These are phyloP conservation scores for Anas acuta DNA, from an alignment of 2,797 vertebrate genomes.

Conservation along the genomic window DNA sequence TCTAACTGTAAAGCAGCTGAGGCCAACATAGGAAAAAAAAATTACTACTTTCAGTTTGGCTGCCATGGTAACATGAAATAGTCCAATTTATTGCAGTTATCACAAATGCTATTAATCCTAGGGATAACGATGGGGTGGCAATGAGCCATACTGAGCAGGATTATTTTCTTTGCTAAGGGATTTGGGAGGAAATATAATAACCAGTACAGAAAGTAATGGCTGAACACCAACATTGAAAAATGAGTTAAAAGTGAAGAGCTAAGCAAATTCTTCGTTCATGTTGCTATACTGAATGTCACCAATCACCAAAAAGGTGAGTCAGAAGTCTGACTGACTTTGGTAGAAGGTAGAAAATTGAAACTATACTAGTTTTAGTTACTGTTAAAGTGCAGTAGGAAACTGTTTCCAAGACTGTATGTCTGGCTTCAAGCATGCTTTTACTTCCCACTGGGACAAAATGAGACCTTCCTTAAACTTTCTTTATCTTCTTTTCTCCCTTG, in stretches of 20 bases:
- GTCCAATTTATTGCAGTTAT: conserved; percentile 46
- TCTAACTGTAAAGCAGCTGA: background rate
- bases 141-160: background rate
- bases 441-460: background rate
- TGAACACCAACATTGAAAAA: background rate
- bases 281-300: background rate
- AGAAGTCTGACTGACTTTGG: background rate
- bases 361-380: background rate
- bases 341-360: background rate
- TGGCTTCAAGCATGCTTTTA: background rate
- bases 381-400: background rate
- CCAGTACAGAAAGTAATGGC: background rate
- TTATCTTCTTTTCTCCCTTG: background rate
- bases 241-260: background rate
- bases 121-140: background rate
- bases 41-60: conserved; percentile 22
- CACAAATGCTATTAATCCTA: conserved; percentile 45
- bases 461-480: background rate
- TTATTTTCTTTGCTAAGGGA: conserved; percentile 19
- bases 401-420: background rate
- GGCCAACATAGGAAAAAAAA: background rate
- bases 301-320: background rate
- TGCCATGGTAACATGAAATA: conserved; percentile 61
- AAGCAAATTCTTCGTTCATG: background rate
- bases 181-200: conserved; percentile 13